Evolutionary conservation across 37 sponge, comb jelly and placozoan species (phyloP).

Genomic region (Theonella swinhoei): DNA sequence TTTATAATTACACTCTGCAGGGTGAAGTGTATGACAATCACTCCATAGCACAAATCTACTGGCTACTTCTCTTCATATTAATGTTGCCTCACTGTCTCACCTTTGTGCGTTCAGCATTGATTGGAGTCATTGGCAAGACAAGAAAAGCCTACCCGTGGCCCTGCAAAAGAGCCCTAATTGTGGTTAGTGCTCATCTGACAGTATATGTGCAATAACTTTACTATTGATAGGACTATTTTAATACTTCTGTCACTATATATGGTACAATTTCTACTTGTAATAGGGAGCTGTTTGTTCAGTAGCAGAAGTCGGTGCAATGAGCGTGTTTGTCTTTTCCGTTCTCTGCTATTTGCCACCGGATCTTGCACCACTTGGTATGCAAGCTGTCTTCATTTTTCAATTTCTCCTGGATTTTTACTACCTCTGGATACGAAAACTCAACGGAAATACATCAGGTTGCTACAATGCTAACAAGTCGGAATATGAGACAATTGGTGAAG

Average conservation of each 20-base stretch:
- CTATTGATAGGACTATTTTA: too few species aligned
- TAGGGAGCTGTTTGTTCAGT: slow-evolving; percentile 38
- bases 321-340: slow-evolving; percentile 41
- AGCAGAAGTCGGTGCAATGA: slow-evolving; percentile 50
- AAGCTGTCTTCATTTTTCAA: slow-evolving; percentile 50
- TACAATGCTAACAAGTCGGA: background rate
- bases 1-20: background rate
- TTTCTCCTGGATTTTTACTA: slow-evolving; percentile 17
- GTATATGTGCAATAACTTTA: background rate
- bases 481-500: background rate
- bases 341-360: slow-evolving; percentile 40
- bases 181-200: slow-evolving; percentile 26
- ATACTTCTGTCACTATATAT: too few species aligned
- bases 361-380: slow-evolving; percentile 36
- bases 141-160: slow-evolving; percentile 80
- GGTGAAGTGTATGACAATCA: background rate
- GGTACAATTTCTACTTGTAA: too few species aligned
- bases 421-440: background rate
- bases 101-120: slow-evolving; percentile 51
- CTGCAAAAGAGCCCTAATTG: slow-evolving; percentile 21
- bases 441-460: background rate
- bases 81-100: slow-evolving; percentile 71
- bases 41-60: slow-evolving; percentile 26
- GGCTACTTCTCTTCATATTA: slow-evolving; percentile 71
- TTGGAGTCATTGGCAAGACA: slow-evolving; percentile 74